phyloP scores from a whole-genome alignment of 2,888 invertebrate species.

The Melinaea marsaeus region DNA sequence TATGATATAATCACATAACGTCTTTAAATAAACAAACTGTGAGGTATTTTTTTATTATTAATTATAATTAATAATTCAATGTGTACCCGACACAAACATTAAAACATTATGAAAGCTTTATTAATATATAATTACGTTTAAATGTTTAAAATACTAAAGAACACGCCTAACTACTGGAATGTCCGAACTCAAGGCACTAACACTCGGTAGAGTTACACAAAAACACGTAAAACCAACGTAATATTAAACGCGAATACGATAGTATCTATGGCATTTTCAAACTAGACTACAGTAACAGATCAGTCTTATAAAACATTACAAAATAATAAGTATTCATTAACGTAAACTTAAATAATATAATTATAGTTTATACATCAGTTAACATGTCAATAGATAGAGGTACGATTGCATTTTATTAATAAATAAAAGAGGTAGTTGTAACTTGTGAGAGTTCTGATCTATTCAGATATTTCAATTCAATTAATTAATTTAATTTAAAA shows the following conservation, averaged over 20 bases:
- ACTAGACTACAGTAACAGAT: slow-evolving; percentile 78
- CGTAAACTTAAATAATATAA: slow-evolving; percentile 45
- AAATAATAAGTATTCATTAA: slow-evolving; percentile 57
- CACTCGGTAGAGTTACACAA: slow-evolving; percentile 58
- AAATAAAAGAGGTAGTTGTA: slow-evolving; percentile 13
- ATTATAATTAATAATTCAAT: slow-evolving; percentile 29
- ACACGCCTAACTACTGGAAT: slow-evolving; percentile 67
- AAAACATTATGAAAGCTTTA: slow-evolving; percentile 27
- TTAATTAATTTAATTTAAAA: slow-evolving; percentile 8
- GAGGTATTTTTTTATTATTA: slow-evolving; percentile 46
- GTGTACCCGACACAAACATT: slow-evolving; percentile 32
- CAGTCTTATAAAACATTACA: slow-evolving; percentile 74
- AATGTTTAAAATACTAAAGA: slow-evolving; percentile 44
- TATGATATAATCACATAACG: slow-evolving; percentile 58
- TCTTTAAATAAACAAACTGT: slow-evolving; percentile 52
- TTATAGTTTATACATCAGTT: slow-evolving; percentile 34
- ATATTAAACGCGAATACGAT: slow-evolving; percentile 58
- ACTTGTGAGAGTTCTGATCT: neutral
- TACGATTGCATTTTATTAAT: slow-evolving; percentile 24
- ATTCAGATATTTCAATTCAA: neutral
- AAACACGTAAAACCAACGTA: slow-evolving; percentile 56
- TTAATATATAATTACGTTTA: slow-evolving; percentile 22
- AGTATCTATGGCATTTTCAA: slow-evolving; percentile 77
- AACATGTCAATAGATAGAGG: slow-evolving; percentile 30
- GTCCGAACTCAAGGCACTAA: slow-evolving; percentile 72